Evolutionary conservation across 1,140 invertebrate genomes (phyloP).

Genomic region (Danaus plexippus): DNA sequence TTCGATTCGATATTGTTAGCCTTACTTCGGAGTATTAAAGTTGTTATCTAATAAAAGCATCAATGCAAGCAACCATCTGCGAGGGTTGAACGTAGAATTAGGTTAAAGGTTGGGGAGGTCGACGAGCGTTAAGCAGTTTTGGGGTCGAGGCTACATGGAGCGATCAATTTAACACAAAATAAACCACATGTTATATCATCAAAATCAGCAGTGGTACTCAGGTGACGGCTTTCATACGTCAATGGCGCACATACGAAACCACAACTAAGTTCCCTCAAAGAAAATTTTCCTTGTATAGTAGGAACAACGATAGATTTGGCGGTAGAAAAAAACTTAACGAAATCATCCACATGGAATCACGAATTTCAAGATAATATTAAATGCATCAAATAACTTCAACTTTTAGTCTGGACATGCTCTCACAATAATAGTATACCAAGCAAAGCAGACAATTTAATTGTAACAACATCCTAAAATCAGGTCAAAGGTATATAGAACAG

Average conservation of each 20-base stretch:
- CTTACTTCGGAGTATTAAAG: constrained; percentile 24
- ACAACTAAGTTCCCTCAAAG: too few species aligned
- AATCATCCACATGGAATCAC: too few species aligned
- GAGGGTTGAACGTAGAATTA: constrained; percentile 50
- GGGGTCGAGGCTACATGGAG: constrained; percentile 45
- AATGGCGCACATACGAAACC: too few species aligned
- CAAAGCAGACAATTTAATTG: too few species aligned
- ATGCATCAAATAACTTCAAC: too few species aligned
- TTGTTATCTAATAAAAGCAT: constrained; percentile 52
- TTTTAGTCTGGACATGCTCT: too few species aligned
- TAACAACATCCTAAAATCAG: constrained; percentile 28
- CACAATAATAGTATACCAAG: too few species aligned
- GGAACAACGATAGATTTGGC: too few species aligned
- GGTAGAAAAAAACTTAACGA: too few species aligned
- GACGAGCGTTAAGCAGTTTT: constrained; percentile 46
- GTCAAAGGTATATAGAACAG: constrained; percentile 53
- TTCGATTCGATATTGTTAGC: constrained; percentile 32
- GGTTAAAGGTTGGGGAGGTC: constrained; percentile 55
- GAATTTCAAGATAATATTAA: too few species aligned
- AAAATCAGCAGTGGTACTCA: constrained; percentile 12
- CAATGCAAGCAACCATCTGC: constrained; percentile 45
- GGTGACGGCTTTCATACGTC: too few species aligned
- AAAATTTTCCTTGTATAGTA: too few species aligned
- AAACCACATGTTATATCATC: constrained; percentile 40
- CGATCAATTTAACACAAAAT: constrained; percentile 45